These are phyloP conservation scores for Heteronetta atricapilla DNA, from an alignment of 2,113 vertebrate genomes.

Conservation along the genomic window DNA sequence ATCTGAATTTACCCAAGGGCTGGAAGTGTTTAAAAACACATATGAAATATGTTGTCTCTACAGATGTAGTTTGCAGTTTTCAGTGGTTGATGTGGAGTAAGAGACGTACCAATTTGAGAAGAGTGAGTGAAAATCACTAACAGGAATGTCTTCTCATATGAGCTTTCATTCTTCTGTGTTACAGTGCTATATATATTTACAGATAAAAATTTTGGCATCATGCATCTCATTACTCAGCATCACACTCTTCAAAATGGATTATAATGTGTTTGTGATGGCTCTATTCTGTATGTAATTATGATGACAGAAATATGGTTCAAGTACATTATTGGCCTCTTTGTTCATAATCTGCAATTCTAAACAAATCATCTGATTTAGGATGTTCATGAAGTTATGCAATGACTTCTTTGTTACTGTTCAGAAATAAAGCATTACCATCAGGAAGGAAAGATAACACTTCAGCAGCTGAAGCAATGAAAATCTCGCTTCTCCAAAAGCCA, in stretches of 20 bases:
- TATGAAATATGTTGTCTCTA: fast-evolving
- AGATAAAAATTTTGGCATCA: not conserved
- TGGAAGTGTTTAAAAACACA: not conserved
- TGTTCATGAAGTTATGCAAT: slow-evolving; percentile 35
- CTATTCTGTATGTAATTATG: slow-evolving; percentile 11
- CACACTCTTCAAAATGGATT: not conserved
- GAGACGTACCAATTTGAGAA: not conserved
- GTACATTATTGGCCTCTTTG: not conserved
- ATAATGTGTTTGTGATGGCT: not conserved
- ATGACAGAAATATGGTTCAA: slow-evolving; percentile 19
- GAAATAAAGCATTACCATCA: not conserved
- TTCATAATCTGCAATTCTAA: slow-evolving; percentile 59
- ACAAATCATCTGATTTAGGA: slow-evolving; percentile 30
- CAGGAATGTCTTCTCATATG: not conserved
- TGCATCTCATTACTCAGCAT: not conserved
- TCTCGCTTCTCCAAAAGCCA: not conserved
- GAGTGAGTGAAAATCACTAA: not conserved
- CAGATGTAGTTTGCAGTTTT: not conserved
- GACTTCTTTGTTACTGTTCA: slow-evolving; percentile 5
- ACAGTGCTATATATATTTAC: not conserved
- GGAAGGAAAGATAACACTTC: not conserved
- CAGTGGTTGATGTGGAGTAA: not conserved
- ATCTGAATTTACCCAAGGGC: not conserved
- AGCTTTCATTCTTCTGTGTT: not conserved
- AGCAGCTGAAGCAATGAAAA: not conserved